phyloP scores from a whole-genome alignment of 2,888 invertebrate genomes.

The Apantesis nais region DNA sequence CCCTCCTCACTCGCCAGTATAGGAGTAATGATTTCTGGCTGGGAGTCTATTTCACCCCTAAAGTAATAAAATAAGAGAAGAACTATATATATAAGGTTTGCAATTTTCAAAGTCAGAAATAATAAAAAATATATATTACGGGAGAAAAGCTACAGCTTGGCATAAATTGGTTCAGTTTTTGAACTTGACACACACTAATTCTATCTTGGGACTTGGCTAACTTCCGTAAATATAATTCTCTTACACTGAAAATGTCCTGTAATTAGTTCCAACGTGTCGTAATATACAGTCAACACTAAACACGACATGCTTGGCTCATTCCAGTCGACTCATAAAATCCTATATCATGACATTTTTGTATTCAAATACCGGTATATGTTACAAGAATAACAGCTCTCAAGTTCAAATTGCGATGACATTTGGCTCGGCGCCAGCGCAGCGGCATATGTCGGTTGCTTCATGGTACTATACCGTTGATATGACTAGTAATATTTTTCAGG shows the following conservation, averaged over 20 bases:
- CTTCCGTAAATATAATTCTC: neutral
- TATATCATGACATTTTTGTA: slow-evolving; percentile 49
- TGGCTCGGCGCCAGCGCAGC: slow-evolving; percentile 51
- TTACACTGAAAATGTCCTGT: slow-evolving; percentile 1
- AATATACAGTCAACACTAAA: slow-evolving; percentile 11
- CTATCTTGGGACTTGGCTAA: neutral
- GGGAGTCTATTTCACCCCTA: too few relatives aligned
- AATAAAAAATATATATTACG: too few relatives aligned
- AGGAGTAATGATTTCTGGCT: too few relatives aligned
- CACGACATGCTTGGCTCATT: slow-evolving; percentile 17
- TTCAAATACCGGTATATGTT: slow-evolving; percentile 50
- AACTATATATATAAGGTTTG: too few relatives aligned
- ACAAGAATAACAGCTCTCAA: slow-evolving; percentile 62
- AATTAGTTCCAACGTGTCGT: slow-evolving; percentile 5
- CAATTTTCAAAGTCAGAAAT: too few relatives aligned
- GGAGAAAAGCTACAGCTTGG: too few relatives aligned
- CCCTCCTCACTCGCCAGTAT: too few relatives aligned
- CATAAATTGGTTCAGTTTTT: too few relatives aligned
- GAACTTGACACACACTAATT: neutral
- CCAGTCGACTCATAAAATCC: slow-evolving; percentile 33
- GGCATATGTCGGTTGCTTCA: slow-evolving; percentile 37
- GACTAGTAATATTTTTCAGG: slow-evolving; percentile 20
- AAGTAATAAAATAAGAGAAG: too few relatives aligned
- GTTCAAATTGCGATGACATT: slow-evolving; percentile 55
- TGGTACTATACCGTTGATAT: slow-evolving; percentile 31